A percentile compares a stretch with the other conserved stretches of the same genome.
These are phyloP conservation scores for Micromussa lordhowensis DNA, from an alignment of 92 coral and sea anemone genomes.

Conservation along the genomic window DNA sequence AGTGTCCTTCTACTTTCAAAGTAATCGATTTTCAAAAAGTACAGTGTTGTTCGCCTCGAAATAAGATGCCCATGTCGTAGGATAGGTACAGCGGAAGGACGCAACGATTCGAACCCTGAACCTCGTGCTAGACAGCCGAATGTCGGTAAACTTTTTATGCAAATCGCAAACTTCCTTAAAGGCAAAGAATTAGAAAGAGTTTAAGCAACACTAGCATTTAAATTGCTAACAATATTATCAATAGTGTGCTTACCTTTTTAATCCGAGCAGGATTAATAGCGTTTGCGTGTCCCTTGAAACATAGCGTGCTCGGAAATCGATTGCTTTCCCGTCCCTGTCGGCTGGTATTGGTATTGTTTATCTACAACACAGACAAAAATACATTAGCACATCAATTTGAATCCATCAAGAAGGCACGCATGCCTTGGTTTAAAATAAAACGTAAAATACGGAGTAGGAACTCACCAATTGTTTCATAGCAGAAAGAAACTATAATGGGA, in stretches of 20 bases:
- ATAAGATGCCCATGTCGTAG: background rate
- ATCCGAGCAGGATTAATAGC: background rate
- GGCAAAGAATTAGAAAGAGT: background rate
- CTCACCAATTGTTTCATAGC: background rate
- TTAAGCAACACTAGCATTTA: background rate
- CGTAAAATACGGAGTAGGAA: background rate
- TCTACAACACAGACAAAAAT: conserved; percentile 47
- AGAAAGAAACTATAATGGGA: background rate
- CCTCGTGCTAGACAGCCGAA: conserved; percentile 39
- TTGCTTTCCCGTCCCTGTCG: background rate
- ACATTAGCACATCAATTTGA: conserved; percentile 25
- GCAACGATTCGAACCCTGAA: background rate
- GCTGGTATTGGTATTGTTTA: conserved; percentile 41
- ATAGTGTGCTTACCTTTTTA: background rate
- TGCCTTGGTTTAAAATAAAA: background rate
- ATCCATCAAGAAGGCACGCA: conserved; percentile 32
- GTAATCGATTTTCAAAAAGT: background rate
- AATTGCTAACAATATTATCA: background rate
- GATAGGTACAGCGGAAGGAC: background rate
- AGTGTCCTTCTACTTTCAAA: background rate
- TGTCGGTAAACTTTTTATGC: conserved; percentile 30
- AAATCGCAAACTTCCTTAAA: conserved; percentile 2
- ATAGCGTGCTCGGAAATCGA: conserved; percentile 24
- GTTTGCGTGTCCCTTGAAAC: background rate
- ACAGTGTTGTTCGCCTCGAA: too few relatives aligned